Percentiles rank a stretch among this genome's conserved stretches.
Evolutionary conservation across 2,888 invertebrate genomes (phyloP).

Genomic region (Odontothrips loti): DNA sequence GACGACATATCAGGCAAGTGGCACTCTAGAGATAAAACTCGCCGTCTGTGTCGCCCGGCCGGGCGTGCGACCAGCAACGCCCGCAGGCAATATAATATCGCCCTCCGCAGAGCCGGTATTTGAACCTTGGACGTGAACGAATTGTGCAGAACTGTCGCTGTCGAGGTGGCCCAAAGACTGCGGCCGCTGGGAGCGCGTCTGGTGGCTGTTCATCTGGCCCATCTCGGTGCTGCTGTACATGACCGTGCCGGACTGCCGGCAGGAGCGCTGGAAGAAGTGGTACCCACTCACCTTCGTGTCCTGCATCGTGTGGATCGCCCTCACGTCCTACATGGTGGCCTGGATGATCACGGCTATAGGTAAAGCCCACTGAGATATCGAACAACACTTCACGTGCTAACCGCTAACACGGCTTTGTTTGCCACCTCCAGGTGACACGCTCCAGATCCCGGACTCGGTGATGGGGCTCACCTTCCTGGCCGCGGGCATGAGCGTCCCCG

Average conservation of each 20-base stretch:
- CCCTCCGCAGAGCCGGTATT: no score
- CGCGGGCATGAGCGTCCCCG: constrained; percentile 80
- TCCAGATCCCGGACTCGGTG: constrained; percentile 76
- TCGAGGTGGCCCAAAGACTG: constrained; percentile 9
- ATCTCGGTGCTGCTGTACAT: constrained; percentile 64
- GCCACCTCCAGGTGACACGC: constrained; percentile 69
- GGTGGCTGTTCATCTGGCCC: constrained; percentile 70
- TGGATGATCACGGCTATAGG: constrained; percentile 91
- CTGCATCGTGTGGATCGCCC: constrained; percentile 82
- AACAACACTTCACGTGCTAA: no score
- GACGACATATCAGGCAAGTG: constrained; percentile 36
- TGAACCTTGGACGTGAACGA: no score
- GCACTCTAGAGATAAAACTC: background rate
- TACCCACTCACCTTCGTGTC: constrained; percentile 78
- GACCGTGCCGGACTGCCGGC: constrained; percentile 73
- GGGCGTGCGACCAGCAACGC: no score
- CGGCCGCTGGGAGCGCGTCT: constrained; percentile 43
- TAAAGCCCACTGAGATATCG: constrained; percentile 47
- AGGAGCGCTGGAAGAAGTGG: constrained; percentile 52
- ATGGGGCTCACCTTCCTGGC: constrained; percentile 81
- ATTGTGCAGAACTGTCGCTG: background rate
- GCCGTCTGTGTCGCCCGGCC: no score
- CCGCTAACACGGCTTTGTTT: background rate
- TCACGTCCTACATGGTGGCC: constrained; percentile 78
- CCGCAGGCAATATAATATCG: no score